Evolutionary conservation across 2,113 vertebrate species (phyloP).

Genomic region (Entelurus aequoreus): DNA sequence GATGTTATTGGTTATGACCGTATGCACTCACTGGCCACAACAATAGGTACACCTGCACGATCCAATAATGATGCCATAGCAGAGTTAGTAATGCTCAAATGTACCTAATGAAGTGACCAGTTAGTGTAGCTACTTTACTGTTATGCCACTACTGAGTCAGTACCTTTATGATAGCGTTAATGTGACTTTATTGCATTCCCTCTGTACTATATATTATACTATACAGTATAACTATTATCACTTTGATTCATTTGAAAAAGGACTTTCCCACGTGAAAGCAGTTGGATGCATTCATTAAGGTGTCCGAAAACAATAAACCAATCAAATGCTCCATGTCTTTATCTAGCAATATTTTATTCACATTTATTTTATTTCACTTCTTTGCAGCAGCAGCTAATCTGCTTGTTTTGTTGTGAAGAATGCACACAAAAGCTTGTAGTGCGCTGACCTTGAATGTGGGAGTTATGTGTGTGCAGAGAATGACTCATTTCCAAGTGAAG

Average conservation of each 20-base stretch:
- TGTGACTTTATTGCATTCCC: neutral
- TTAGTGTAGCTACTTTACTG: neutral
- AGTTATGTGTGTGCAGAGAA: neutral
- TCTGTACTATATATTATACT: too few relatives aligned
- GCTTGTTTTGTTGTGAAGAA: neutral
- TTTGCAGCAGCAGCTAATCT: neutral
- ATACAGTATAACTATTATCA: too few relatives aligned
- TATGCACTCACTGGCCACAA: neutral
- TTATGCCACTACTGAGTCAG: neutral
- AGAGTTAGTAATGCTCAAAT: neutral
- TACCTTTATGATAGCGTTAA: constrained; percentile 18
- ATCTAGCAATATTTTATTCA: neutral
- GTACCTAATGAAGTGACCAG: neutral
- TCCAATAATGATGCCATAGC: neutral
- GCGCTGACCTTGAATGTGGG: constrained; percentile 23
- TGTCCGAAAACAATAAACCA: constrained; percentile 25
- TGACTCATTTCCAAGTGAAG: constrained; percentile 11
- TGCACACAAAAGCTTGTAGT: constrained; percentile 5
- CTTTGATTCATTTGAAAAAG: too few relatives aligned
- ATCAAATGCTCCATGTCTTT: constrained; percentile 36
- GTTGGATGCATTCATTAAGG: constrained; percentile 11
- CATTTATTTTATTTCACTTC: neutral
- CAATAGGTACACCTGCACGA: neutral
- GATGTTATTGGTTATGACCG: neutral
- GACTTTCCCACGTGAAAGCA: constrained; percentile 8